A percentile compares a stretch with the other conserved stretches of the same genome.
Evolutionary conservation across 1,140 invertebrate species (phyloP).

Genomic region (Metaphire vulgaris): DNA sequence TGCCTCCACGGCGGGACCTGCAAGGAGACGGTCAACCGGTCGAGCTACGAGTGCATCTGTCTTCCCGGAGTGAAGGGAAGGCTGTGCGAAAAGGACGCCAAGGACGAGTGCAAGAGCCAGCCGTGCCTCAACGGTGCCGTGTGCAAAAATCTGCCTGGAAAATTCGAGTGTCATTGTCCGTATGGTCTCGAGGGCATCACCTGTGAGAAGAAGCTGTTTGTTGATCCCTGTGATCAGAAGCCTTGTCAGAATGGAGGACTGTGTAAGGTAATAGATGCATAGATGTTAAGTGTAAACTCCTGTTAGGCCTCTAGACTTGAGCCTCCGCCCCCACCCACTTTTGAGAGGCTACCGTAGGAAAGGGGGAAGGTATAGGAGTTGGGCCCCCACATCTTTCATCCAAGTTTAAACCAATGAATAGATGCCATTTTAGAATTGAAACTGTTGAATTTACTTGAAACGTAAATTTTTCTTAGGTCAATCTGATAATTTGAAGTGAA

Average conservation of each 20-base stretch:
- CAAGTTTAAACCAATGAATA: too few species aligned
- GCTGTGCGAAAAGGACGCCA: slow-evolving; percentile 6
- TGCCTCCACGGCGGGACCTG: slow-evolving; percentile 30
- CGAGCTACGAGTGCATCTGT: not conserved
- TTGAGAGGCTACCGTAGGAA: too few species aligned
- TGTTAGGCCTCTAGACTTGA: too few species aligned
- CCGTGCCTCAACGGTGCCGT: slow-evolving; percentile 81
- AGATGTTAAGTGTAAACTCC: too few species aligned
- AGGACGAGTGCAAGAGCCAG: slow-evolving; percentile 70
- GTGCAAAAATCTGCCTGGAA: slow-evolving; percentile 53
- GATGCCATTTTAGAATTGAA: too few species aligned
- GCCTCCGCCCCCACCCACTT: too few species aligned
- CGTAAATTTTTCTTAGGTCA: too few species aligned
- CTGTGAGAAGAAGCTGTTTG: not conserved
- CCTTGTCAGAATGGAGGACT: not conserved
- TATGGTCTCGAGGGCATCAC: not conserved
- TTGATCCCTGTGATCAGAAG: not conserved
- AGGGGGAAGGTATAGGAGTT: too few species aligned
- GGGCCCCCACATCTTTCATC: too few species aligned
- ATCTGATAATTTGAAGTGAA: too few species aligned
- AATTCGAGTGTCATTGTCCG: not conserved
- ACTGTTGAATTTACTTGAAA: too few species aligned
- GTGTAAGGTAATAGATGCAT: not conserved
- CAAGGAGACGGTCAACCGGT: not conserved
- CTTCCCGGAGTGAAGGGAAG: not conserved